Percentiles rank a stretch among this genome's conserved stretches.
phyloP scores from a whole-genome alignment of 2,113 vertebrate species.

The Alces alces region DNA sequence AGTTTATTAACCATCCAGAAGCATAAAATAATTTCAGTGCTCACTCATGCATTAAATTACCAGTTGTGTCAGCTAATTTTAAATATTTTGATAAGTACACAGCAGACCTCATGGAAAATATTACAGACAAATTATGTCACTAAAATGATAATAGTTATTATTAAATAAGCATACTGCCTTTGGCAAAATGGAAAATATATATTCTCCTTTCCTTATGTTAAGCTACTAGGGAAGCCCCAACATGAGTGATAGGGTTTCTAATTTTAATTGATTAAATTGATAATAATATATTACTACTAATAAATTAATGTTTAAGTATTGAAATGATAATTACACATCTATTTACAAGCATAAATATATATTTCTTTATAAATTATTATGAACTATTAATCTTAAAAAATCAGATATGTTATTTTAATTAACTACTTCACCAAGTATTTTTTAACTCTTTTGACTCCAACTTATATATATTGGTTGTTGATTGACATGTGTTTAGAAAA shows the following conservation, averaged over 20 bases:
- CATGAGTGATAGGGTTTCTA: background rate
- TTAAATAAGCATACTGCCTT: background rate
- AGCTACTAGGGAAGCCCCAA: background rate
- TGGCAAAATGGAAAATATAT: background rate
- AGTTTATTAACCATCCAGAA: conserved; percentile 24
- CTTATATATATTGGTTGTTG: background rate
- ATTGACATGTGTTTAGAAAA: background rate
- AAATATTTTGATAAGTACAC: conserved; percentile 37
- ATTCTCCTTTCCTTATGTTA: background rate
- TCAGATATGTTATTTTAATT: background rate
- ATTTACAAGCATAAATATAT: background rate
- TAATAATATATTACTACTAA: background rate
- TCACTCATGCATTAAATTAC: background rate
- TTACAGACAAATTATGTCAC: background rate
- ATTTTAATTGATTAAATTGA: conserved; percentile 2
- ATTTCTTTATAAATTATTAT: background rate
- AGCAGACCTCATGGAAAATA: background rate
- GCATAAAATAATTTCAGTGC: conserved; percentile 10
- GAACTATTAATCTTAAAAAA: background rate
- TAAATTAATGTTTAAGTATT: background rate
- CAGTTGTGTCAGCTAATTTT: background rate
- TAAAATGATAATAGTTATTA: background rate
- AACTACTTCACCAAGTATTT: background rate
- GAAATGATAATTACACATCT: background rate
- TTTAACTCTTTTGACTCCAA: background rate